Conservation (phyloP, 2,797 vertebrate species). For the Chelon labrosus region DNA sequence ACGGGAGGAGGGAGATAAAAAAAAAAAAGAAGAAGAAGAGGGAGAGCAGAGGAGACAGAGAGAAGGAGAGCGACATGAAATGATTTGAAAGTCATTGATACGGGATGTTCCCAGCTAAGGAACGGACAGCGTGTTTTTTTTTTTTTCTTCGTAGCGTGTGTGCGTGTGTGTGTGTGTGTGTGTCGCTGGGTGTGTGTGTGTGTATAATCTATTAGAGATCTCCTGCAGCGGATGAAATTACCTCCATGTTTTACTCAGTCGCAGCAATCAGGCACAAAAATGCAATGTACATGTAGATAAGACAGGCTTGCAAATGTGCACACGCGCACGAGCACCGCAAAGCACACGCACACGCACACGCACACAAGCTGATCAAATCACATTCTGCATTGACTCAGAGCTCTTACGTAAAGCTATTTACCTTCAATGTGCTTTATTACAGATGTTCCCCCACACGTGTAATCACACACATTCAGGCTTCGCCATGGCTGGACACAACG, state of each 20-base stretch:
- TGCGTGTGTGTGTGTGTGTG: conserved; percentile 5
- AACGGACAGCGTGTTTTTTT: conserved; percentile 86
- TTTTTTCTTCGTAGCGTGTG: conserved; percentile 4
- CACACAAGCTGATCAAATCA: conserved; percentile 55
- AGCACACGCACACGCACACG: background rate
- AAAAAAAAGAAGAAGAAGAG: conserved; percentile 6
- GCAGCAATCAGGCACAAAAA: conserved; percentile 97
- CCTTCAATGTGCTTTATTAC: conserved; percentile 44
- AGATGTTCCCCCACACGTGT: conserved; percentile 14
- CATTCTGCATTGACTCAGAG: conserved; percentile 45
- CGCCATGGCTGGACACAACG: conserved; percentile 3
- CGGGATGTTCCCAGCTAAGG: conserved; percentile 91
- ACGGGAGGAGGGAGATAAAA: conserved; percentile 1
- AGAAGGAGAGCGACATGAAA: conserved; percentile 77
- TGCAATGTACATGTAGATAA: conserved; percentile 93
- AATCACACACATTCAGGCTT: conserved; percentile 15
- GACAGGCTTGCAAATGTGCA: conserved; percentile 56
- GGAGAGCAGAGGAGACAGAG: conserved; percentile 32
- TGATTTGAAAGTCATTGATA: conserved; percentile 98
- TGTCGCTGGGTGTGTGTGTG: conserved; percentile 22
- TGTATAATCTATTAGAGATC: conserved; percentile 86
- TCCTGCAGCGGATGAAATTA: conserved; percentile 98
- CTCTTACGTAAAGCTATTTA: conserved; percentile 55
- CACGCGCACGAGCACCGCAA: background rate
- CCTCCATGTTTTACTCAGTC: conserved; percentile 98